phyloP scores from a whole-genome alignment of 2,113 vertebrate genomes.

The Mesoclemmys tuberculata region DNA sequence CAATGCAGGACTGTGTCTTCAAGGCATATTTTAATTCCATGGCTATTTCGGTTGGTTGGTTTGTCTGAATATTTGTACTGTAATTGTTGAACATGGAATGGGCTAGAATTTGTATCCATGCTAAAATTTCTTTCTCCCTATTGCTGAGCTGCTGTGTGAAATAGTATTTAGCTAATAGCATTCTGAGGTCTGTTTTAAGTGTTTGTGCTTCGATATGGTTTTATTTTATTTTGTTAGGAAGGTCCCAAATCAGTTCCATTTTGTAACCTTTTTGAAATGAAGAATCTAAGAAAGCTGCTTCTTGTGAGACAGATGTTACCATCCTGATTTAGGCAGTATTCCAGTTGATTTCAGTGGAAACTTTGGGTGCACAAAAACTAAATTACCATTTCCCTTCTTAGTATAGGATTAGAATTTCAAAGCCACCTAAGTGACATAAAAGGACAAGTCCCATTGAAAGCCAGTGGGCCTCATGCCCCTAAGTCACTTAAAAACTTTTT shows the following conservation, averaged over 20 bases:
- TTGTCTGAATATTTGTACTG: background rate
- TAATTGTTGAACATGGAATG: background rate
- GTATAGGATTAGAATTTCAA: background rate
- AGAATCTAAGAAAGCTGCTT: slow-evolving; percentile 39
- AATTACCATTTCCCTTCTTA: background rate
- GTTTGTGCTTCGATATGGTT: background rate
- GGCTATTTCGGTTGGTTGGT: background rate
- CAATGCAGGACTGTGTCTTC: background rate
- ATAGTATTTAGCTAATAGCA: background rate
- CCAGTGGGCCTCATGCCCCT: background rate
- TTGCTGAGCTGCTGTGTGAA: background rate
- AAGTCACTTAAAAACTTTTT: background rate
- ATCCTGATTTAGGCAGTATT: slow-evolving; percentile 16
- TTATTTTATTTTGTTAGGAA: slow-evolving; percentile 47
- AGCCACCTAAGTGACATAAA: background rate
- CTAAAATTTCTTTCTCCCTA: background rate
- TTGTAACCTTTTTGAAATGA: background rate
- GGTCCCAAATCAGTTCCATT: slow-evolving; percentile 16
- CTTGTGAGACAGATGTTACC: slow-evolving; percentile 41
- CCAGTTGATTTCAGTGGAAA: background rate
- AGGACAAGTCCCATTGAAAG: slow-evolving; percentile 5
- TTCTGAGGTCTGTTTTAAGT: slow-evolving; percentile 27
- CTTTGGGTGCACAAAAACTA: background rate
- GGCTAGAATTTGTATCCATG: background rate
- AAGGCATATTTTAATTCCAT: background rate